Percentiles rank a stretch among this genome's conserved stretches.
phyloP scores from a whole-genome alignment of 2,797 vertebrate genomes.

The Tangara arthus region DNA sequence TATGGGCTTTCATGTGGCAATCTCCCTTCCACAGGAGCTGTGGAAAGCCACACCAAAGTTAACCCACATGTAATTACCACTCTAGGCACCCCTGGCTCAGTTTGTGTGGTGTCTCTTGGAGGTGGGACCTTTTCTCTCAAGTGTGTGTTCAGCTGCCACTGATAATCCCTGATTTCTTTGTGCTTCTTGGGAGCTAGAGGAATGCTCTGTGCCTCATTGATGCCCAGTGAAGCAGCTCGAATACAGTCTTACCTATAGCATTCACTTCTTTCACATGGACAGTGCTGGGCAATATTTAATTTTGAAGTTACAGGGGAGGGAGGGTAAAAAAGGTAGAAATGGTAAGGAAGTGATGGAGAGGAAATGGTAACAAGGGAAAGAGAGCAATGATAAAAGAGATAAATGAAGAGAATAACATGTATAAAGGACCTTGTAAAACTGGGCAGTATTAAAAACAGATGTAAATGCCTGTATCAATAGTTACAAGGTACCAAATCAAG shows the following conservation, averaged over 20 bases:
- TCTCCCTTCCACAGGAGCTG: neutral
- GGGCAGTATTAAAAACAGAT: neutral
- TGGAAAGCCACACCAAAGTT: neutral
- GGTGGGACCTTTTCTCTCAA: neutral
- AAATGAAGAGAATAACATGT: neutral
- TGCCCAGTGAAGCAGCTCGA: neutral
- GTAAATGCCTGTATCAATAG: neutral
- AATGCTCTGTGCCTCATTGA: neutral
- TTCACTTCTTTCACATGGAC: neutral
- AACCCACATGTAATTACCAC: neutral
- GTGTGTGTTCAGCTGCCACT: neutral
- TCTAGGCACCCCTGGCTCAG: neutral
- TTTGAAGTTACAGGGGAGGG: slow-evolving; percentile 8
- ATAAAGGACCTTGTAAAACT: neutral
- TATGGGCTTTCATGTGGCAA: neutral
- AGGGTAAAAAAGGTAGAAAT: neutral
- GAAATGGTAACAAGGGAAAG: neutral
- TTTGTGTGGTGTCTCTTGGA: neutral
- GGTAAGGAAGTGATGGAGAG: neutral
- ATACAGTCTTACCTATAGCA: slow-evolving; percentile 19
- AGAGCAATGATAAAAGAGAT: neutral
- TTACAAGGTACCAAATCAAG: neutral
- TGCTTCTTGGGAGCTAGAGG: neutral
- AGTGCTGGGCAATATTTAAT: slow-evolving; percentile 23
- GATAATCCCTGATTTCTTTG: neutral